Base-by-base conservation (phyloP, 2,888 invertebrate genomes). In the Trichogramma dendrolimi region DNA sequence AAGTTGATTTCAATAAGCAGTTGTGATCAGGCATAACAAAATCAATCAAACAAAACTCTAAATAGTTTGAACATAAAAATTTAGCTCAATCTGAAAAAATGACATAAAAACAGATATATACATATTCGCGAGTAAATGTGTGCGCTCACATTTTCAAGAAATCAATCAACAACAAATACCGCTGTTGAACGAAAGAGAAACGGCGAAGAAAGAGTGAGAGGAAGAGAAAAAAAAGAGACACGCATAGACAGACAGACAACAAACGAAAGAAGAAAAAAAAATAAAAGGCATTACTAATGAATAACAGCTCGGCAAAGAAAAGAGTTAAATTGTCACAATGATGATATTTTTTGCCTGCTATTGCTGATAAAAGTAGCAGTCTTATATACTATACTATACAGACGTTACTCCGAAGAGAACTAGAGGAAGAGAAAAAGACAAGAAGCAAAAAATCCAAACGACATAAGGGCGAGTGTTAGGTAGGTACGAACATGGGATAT, bases 401-500 rank as follows among this genome's bases (percentile, higher is more conserved):
- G 27, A 27, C 27, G 27, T 27, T 27, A 27, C 27, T 27, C 3
- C 27, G 27, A 27, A 58, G 55, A 55, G 56, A 38, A 11, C 38
- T 46, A 56, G 50, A 56, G 46, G n/a, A 49, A 62, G 47, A 43
- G 43, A 60, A 44, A 60, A 14, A 52, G 50, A 51, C 11, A 53
- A 14, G 8, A 5, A 6, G 42, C 58, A 56, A 57, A 55, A 55
- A 63, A 52, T 50, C 52, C 54, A n/a, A 43, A 7, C 49, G 51
- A 54, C 60, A 63, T 50, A 51, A 44, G 57, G 60, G 55, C 39
- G 64, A 52, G 61, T 58, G 44, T 58, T 52, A 60, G 38, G 10
- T n/a, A n/a, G 38, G 39, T 60, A 64, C 64, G 58, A 60, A 61
- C 65, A 65, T 64, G 65, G 61, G 62, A 62, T 58, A 64, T 63